Base-by-base conservation (phyloP, 2,888 invertebrate species). In the Mechanitis messenoides region DNA sequence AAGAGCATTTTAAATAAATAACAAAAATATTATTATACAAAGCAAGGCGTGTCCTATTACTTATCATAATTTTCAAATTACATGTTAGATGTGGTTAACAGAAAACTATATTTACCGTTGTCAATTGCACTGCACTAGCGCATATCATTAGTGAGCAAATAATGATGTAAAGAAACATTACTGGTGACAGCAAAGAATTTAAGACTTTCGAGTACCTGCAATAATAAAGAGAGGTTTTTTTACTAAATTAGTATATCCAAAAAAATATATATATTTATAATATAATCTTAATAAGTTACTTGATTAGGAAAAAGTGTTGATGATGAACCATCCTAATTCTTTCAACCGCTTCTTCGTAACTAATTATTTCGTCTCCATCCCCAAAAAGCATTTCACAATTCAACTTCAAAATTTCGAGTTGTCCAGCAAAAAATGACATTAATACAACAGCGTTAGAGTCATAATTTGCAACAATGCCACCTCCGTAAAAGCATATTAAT, bases 141-240 rank as follows among this genome's bases (percentile, higher is more conserved):
- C 89, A 90, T 53, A 90, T 81, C 89, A 90, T 90, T 0, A 90
- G 70, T 0, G 90, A 89, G 60, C 90, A 91, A 50, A 90, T 85
- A 5, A 89, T 74, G 0, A 90, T 83, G 67, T 90, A 89, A 45
- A 87, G 20, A 69, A 90, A 89, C 85, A 90, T 81, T 0, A 89
- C 84, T 0, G 90, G 90, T 9, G 89, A 89, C 2, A 88, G 66
- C 31, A 90, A 66, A 0, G 77, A 77, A 65, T 89, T 84, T 0
- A 90, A 66, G 20, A 82, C 67, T 61, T 78, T 74, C 0, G 83
- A 76, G 70, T 79, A 83, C 60, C 90, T 91, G 75, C 53, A 82
- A 84, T 7, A 50, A 11, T 31, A 50, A 9, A 50, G 5, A 31
- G 6, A 35, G 3, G 35, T 2, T 35, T 35, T 35, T 6, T 6